A percentile compares a stretch with the other conserved stretches of the same genome.
These are phyloP conservation scores for Sparus aurata DNA, from an alignment of 2,797 vertebrate genomes.

Conservation along the genomic window DNA sequence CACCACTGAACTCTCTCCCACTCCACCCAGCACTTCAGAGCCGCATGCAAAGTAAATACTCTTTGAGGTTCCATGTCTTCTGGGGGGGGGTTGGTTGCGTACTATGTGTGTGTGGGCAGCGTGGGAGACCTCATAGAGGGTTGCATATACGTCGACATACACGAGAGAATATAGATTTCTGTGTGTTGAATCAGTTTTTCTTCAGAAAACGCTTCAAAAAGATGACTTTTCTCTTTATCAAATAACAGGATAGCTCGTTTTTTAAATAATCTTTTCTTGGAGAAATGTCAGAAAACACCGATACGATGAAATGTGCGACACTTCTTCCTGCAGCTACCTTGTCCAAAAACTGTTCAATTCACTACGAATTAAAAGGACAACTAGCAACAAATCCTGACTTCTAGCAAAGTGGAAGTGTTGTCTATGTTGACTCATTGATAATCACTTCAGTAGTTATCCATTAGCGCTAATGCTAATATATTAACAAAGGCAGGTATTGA, in stretches of 20 bases:
- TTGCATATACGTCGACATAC: background rate
- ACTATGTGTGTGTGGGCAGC: slow-evolving; percentile 9
- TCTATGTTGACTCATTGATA: background rate
- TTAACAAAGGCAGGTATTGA: too few species aligned
- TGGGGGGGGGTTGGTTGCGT: slow-evolving; percentile 16
- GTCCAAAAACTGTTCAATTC: background rate
- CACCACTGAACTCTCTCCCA: slow-evolving; percentile 53
- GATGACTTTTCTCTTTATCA: too few species aligned
- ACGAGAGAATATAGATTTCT: background rate
- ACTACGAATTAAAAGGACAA: background rate
- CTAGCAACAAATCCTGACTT: background rate
- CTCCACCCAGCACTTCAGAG: slow-evolving; percentile 52
- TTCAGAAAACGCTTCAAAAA: too few species aligned
- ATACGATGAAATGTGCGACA: too few species aligned
- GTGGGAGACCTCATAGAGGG: background rate
- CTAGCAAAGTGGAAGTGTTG: background rate
- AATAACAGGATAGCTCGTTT: background rate
- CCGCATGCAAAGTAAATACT: slow-evolving; percentile 42
- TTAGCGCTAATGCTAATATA: too few species aligned
- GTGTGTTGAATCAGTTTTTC: background rate
- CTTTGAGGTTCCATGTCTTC: slow-evolving; percentile 59
- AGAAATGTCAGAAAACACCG: background rate
- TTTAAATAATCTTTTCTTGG: background rate
- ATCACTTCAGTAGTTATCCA: too few species aligned
- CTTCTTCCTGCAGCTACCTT: background rate